phyloP scores from a whole-genome alignment of 1,140 invertebrate genomes.

The Drosophila lowei region DNA sequence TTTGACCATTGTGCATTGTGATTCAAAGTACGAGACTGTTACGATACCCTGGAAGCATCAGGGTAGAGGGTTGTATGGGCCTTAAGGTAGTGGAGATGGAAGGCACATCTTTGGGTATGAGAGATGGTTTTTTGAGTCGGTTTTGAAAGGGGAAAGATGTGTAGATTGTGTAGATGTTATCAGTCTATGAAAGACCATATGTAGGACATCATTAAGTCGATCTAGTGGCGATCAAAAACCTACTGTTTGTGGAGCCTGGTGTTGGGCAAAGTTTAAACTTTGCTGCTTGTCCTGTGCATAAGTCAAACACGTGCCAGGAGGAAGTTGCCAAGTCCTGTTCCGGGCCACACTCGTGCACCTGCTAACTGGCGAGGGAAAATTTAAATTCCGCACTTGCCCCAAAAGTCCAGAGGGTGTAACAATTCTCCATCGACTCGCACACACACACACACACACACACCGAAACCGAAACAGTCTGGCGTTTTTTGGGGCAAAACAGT shows the following conservation, averaged over 20 bases:
- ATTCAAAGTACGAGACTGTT: constrained; percentile 41
- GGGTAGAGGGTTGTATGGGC: constrained; percentile 1
- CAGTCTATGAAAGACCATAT: too few relatives aligned
- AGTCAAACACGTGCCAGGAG: constrained; percentile 73
- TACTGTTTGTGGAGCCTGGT: constrained; percentile 19
- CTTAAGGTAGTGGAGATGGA: not conserved
- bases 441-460: not conserved
- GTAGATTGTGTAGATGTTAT: too few relatives aligned
- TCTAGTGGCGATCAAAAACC: not conserved
- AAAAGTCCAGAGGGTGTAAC: constrained; percentile 57
- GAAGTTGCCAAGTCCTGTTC: constrained; percentile 55
- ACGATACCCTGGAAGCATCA: constrained; percentile 22
- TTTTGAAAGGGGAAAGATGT: too few relatives aligned
- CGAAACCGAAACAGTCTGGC: too few relatives aligned
- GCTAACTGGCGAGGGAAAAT: constrained; percentile 60
- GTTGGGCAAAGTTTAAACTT: constrained; percentile 71
- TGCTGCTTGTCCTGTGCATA: constrained; percentile 62
- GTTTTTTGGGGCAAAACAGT: constrained; percentile 20
- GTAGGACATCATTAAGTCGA: constrained; percentile 3
- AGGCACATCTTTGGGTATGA: too few relatives aligned
- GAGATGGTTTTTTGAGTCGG: too few relatives aligned
- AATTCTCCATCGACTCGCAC: constrained; percentile 46
- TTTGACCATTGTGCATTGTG: constrained; percentile 57
- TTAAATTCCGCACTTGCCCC: constrained; percentile 60
- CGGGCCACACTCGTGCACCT: constrained; percentile 41